Base-by-base conservation (phyloP, 2,113 vertebrate species). In the Lophius piscatorius region DNA sequence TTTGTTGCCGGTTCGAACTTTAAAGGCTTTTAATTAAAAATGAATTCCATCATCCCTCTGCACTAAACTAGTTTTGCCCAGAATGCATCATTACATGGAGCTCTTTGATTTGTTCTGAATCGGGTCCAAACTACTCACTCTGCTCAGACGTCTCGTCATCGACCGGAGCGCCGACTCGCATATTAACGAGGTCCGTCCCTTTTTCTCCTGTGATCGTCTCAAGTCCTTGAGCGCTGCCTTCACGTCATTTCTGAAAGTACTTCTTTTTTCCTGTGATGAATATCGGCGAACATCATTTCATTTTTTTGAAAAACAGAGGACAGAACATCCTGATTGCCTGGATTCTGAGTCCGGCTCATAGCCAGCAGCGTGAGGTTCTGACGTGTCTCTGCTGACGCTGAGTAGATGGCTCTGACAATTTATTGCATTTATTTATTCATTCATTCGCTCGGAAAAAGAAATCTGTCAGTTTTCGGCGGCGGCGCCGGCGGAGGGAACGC, bases 181-280 rank as follows among this genome's bases (percentile, higher is more conserved):
- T 85, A 66, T 8, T 44, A 74, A 85, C 76, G 67, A 80, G 39
- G 48, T 17, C 55, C 73, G 12, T 2, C 29, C 48, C 22, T 67
- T 63, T 17, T 63, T 65, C 63, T 56, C 7, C 10, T 10, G 20
- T 41, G 78, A 70, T 63, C 67, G 50, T 46, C 42, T 39, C 5
- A 28, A 74, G 64, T 67, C 73, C 70, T 74, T 78, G 51, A 63
- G 17, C 33, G 31, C 33, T 72, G 56, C 59, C 57, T 48, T 40
- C 24, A 45, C 13, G 31, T 69, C 26, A 58, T 64, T 9, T 63
- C 33, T 13, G 45, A 63, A 38, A 48, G 61, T 56, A 34, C n/a
- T n/a, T n/a, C n/a, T n/a, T n/a, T n/a, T n/a, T n/a, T n/a, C n/a
- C n/a, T n/a, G 22, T 8, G 5, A 26, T 49, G 63, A 79, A 74